Evolutionary conservation across 2,888 invertebrate species (phyloP), one percentile per base, ranked within the genome.

Genomic region (Rapana venosa): DNA sequence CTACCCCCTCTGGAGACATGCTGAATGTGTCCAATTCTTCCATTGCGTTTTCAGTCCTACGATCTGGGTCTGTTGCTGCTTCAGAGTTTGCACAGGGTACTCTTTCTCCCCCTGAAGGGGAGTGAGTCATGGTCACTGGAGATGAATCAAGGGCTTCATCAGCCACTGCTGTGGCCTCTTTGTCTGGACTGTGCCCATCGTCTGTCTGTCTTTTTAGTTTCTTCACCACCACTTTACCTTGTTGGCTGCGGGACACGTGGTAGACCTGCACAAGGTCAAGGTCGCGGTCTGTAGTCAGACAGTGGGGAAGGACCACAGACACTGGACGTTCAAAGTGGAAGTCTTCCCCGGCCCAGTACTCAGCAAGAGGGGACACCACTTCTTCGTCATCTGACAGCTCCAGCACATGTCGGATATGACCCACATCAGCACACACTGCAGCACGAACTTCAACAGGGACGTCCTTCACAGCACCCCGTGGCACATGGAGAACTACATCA

Each of bases 271-370:
- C 85, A 15, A 56, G 30, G 1, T 85, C 58, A 13, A 26, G 47
- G 85, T 85, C 85, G 20, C 5, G n/a, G 30, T 58, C 85, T 26
- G 85, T 2, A 15, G 85, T 56, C 30, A 85, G 30, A 26, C 26
- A 56, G n/a, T 85, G 47, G 30, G 30, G 58, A 4, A 85, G 56
- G 17, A 17, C 17, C 15, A 85, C 36, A 30, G 85, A 56, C n/a
- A 85, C 56, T 56, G 85, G 85, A 58, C 85, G 47, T 17, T 56
- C n/a, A 30, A 85, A 85, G 30, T 85, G 47, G 36, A 85, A 85
- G 56, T 56, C 56, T 56, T 47, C 85, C 13, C 85, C 85, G 11
- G 85, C 56, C 85, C 85, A 85, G 56, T 85, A 85, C 56, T 85
- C 85, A 30, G 56, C 85, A 35, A 85, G 56, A 11, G 85, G 85